A percentile compares a stretch with the other conserved stretches of the same genome.
Conservation (phyloP, 1,140 invertebrate genomes). For the Drosophila kurseongensis region DNA sequence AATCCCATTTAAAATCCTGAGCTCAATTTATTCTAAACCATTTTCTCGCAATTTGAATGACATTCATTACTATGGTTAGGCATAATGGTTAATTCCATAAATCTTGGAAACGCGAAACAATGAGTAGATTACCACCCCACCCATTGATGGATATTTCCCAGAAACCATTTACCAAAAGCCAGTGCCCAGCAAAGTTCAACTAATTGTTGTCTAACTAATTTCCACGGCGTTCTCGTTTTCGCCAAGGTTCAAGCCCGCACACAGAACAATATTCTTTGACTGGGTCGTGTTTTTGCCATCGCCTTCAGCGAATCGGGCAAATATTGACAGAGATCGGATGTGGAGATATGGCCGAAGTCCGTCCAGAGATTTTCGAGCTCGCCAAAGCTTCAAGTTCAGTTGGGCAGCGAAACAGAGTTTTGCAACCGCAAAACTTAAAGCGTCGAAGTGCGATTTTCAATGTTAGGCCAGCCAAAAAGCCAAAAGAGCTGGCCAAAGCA, state of each 20-base stretch:
- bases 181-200: conserved; percentile 20
- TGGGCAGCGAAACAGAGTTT: conserved; percentile 21
- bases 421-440: conserved; percentile 33
- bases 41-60: too few relatives aligned
- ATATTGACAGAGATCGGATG: conserved; percentile 31
- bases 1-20: too few relatives aligned
- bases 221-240: conserved; percentile 16
- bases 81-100: too few relatives aligned
- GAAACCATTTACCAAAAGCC: neutral
- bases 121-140: too few relatives aligned
- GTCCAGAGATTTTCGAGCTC: neutral
- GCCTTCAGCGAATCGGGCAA: conserved; percentile 3
- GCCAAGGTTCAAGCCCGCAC: conserved; percentile 22
- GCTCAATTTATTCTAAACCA: too few relatives aligned
- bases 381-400: conserved; percentile 62
- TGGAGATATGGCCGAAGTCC: conserved; percentile 3
- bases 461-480: conserved; percentile 41
- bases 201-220: conserved; percentile 1
- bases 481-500: neutral
- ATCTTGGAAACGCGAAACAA: too few relatives aligned
- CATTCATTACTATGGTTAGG: too few relatives aligned
- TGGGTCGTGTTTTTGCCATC: conserved; percentile 15
- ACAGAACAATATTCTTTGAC: conserved; percentile 33
- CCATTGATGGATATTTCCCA: neutral
- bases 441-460: conserved; percentile 54